Evolutionary conservation across 2,888 invertebrate species (phyloP), one percentile per base, ranked within the genome.

Genomic region (Morpho deidamia): DNA sequence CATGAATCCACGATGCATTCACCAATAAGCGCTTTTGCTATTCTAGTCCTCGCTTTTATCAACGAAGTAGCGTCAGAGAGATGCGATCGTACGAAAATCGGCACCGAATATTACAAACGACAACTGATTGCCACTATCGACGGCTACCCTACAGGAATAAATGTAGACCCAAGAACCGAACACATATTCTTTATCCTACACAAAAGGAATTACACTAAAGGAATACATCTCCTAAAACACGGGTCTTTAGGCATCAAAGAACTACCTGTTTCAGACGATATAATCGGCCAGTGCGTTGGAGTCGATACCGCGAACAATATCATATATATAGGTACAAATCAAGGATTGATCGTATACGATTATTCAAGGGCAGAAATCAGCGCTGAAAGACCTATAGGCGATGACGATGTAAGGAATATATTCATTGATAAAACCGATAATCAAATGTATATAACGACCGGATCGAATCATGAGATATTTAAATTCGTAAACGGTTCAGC

Each of bases 161-260:
- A 81, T 0, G 62, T 83, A 8, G 88, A 89, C 44, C 80, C 84
- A 0, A 70, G 69, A 56, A 85, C 83, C 0, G 89, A 88, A 1
- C 71, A 88, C 58, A 76, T 89, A 46, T 87, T 87, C 63, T 88
- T 89, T 53, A 73, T 85, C 1, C 72, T 89, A 0, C 83, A 88
- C 45, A 89, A 88, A 67, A 72, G 76, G 11, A 89, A 88, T 56
- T 87, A 85, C 47, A 88, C 87, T 0, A 86, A 81, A 76, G 89
- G 89, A 1, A 76, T 87, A 3, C 80, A 87, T 61, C 56, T 88
- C 0, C 59, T 89, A 0, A 80, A 80, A 56, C 81, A 85, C 47
- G 89, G 88, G 0, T 80, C 89, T 7, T 64, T 88, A 9, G 87
- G 86, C 0, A 74, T 87, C 1, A 86, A 82, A 59, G 76, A 80